Conservation (phyloP, 2,888 invertebrate species). For the Microplitis deprimator region DNA sequence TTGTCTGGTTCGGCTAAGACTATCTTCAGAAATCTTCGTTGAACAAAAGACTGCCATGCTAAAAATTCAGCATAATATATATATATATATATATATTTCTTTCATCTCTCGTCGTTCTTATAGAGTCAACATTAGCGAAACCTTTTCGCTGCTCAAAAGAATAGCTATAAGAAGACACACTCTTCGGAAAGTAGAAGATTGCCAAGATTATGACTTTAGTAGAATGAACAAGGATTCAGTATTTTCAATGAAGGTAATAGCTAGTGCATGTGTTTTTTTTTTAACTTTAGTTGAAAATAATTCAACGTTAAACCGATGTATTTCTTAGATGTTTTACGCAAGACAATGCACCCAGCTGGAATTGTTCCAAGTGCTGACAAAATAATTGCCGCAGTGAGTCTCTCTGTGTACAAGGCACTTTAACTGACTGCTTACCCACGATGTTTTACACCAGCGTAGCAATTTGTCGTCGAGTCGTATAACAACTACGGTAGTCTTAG, state of each 20-base stretch:
- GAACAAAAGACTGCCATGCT: constrained; percentile 15
- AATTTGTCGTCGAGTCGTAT: constrained; percentile 20
- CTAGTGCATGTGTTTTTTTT: constrained; percentile 4
- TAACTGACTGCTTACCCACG: constrained; percentile 31
- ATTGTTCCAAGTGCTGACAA: constrained; percentile 38
- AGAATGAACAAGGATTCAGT: constrained; percentile 24
- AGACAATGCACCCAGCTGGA: constrained; percentile 31
- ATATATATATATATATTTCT: background rate
- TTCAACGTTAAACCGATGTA: constrained; percentile 19
- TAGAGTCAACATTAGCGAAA: constrained; percentile 19
- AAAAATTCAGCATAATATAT: constrained; percentile 16
- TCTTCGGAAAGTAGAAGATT: background rate
- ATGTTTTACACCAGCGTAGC: constrained; percentile 18
- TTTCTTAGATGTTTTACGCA: constrained; percentile 17
- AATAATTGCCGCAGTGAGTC: constrained; percentile 34
- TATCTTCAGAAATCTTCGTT: constrained; percentile 35
- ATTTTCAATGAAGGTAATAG: constrained; percentile 19
- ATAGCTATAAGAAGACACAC: background rate
- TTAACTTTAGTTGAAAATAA: background rate
- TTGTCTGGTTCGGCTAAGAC: constrained; percentile 26
- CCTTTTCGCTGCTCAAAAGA: background rate
- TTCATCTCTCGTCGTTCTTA: constrained; percentile 5
- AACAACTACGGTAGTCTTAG: constrained; percentile 7
- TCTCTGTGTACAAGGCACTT: constrained; percentile 36
- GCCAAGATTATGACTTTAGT: constrained; percentile 11